A percentile compares a stretch with the other conserved stretches of the same genome.
Conservation (phyloP, 2,113 vertebrate genomes). For the Microcebus griseorufus region DNA sequence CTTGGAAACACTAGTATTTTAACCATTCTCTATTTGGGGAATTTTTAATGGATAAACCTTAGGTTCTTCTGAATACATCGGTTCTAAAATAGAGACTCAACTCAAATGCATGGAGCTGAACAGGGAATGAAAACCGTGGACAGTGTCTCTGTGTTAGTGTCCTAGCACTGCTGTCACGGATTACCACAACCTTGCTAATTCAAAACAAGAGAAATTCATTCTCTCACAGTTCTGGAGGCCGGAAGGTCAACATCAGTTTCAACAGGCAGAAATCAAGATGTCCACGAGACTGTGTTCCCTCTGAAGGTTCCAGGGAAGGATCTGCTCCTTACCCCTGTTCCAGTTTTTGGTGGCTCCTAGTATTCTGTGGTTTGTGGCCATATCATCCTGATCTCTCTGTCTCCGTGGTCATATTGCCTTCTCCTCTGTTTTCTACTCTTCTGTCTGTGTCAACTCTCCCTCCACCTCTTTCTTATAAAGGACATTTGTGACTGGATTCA, state of each 20-base stretch:
- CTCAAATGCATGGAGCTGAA: neutral
- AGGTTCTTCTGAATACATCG: neutral
- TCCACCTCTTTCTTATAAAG: neutral
- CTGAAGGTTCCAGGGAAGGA: neutral
- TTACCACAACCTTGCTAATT: neutral
- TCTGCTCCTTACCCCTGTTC: neutral
- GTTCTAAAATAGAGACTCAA: neutral
- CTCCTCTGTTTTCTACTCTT: neutral
- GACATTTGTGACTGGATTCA: neutral
- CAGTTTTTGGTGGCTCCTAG: neutral
- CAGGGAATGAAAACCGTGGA: neutral
- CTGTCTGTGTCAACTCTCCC: neutral
- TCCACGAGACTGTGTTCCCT: neutral
- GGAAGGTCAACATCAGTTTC: neutral
- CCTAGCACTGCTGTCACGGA: neutral
- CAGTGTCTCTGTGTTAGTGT: neutral
- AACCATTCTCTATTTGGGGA: neutral
- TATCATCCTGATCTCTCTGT: neutral
- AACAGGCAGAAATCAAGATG: neutral
- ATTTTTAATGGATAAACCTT: neutral
- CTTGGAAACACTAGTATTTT: constrained; percentile 23
- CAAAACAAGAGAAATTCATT: neutral
- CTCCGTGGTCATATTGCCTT: neutral
- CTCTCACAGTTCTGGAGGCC: neutral
- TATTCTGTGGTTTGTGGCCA: neutral